A percentile compares a stretch with the other conserved stretches of the same genome.
phyloP scores from a whole-genome alignment of 2,797 vertebrate genomes.

The Lepilemur ruficaudatus region DNA sequence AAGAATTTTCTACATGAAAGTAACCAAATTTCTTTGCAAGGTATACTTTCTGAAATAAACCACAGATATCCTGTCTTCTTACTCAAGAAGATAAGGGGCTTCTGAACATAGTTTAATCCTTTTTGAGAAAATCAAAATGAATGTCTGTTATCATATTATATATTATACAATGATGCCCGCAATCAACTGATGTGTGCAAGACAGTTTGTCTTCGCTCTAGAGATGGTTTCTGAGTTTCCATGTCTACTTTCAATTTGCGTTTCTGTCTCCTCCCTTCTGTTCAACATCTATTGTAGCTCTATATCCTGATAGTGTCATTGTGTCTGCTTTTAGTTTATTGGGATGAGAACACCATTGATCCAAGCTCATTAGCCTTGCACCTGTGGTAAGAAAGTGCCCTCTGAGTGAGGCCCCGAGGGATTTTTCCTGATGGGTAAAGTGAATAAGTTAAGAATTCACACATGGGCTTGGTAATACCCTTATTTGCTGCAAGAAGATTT shows the following conservation, averaged over 20 bases:
- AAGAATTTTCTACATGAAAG: neutral
- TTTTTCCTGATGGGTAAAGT: neutral
- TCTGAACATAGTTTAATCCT: neutral
- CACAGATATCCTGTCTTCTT: neutral
- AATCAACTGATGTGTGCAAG: neutral
- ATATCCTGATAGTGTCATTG: neutral
- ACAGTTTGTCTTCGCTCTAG: neutral
- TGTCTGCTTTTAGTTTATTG: neutral
- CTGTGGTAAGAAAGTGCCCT: neutral
- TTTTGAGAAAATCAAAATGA: neutral
- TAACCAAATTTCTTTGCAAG: neutral
- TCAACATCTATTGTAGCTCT: neutral
- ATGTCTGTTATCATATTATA: neutral
- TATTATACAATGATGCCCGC: neutral
- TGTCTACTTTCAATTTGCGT: neutral
- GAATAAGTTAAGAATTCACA: neutral
- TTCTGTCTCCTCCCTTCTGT: neutral
- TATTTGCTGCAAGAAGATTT: neutral
- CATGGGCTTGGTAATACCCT: neutral
- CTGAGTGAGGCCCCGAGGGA: neutral
- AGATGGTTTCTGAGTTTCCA: neutral
- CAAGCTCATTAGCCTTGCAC: neutral
- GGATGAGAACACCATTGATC: neutral
- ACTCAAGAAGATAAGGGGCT: neutral
- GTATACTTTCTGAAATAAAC: neutral